Evolutionary conservation across 2,113 vertebrate species (phyloP).

Genomic region (Pseudorasbora parva): DNA sequence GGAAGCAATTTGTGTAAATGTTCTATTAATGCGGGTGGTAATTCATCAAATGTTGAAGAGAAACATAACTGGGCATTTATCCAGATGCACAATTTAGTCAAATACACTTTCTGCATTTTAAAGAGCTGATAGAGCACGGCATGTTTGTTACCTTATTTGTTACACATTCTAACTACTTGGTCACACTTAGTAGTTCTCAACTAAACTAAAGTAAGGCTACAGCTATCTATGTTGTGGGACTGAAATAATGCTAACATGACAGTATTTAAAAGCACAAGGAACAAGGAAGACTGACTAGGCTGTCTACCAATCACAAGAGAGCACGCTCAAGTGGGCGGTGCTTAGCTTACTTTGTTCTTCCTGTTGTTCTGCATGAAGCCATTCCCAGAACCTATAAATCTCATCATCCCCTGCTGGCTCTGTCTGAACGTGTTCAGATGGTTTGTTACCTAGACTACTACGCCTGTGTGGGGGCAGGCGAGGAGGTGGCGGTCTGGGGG

Average conservation of each 20-base stretch:
- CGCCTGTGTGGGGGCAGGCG: slow-evolving; percentile 91
- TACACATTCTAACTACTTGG: not conserved
- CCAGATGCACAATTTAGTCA: no score
- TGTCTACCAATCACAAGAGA: slow-evolving; percentile 67
- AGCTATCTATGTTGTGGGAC: not conserved
- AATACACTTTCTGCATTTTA: no score
- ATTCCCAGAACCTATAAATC: slow-evolving; percentile 77
- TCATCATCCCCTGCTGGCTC: slow-evolving; percentile 66
- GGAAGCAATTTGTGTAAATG: not conserved
- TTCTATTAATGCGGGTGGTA: not conserved
- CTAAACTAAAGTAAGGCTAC: not conserved
- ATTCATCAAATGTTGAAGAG: not conserved
- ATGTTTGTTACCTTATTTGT: not conserved
- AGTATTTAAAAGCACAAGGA: not conserved
- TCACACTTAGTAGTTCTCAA: not conserved
- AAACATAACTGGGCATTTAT: no score
- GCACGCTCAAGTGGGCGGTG: slow-evolving; percentile 32
- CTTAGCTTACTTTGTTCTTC: slow-evolving; percentile 76
- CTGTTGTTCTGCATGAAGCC: slow-evolving; percentile 77
- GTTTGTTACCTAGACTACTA: slow-evolving; percentile 86
- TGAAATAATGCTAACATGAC: not conserved
- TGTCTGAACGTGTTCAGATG: slow-evolving; percentile 51
- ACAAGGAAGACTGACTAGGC: not conserved
- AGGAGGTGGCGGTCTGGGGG: slow-evolving; percentile 92
- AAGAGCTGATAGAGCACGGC: no score